These are phyloP conservation scores for Trichogramma dendrolimi DNA, from an alignment of 2,888 invertebrate genomes.

Conservation along the genomic window DNA sequence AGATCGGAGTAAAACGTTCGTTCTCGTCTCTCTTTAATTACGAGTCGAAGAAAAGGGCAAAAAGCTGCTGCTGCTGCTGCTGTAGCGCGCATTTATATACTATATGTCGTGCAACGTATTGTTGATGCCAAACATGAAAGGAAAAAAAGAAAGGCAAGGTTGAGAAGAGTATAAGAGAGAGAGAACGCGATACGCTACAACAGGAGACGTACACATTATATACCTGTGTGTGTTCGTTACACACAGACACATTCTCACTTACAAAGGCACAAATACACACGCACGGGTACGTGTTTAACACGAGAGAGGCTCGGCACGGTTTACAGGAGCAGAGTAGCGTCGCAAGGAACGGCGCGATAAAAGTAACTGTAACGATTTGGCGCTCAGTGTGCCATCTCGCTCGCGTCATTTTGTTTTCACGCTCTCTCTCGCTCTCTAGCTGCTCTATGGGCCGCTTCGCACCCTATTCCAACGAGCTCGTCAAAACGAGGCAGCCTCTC, in stretches of 20 bases:
- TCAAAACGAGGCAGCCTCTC: background rate
- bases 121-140: slow-evolving; percentile 8
- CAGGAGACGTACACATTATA: slow-evolving; percentile 20
- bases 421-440: background rate
- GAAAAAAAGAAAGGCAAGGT: slow-evolving; percentile 12
- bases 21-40: slow-evolving; percentile 14
- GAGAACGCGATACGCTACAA: background rate
- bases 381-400: too few relatives aligned
- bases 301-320: too few relatives aligned
- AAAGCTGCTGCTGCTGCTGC: background rate
- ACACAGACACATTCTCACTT: too few relatives aligned
- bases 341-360: slow-evolving; percentile 15
- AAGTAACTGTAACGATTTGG: slow-evolving; percentile 22
- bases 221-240: too few relatives aligned
- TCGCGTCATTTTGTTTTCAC: slow-evolving; percentile 1
- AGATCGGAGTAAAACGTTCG: background rate
- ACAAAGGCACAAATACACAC: too few relatives aligned
- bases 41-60: slow-evolving; percentile 10
- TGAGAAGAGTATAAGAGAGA: background rate
- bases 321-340: too few relatives aligned
- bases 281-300: too few relatives aligned
- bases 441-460: background rate
- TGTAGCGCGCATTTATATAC: background rate
- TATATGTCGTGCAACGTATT: too few relatives aligned
- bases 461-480: too few relatives aligned